These are phyloP conservation scores for Schizaphis graminum DNA, from an alignment of 2,888 invertebrate species.

Conservation along the genomic window DNA sequence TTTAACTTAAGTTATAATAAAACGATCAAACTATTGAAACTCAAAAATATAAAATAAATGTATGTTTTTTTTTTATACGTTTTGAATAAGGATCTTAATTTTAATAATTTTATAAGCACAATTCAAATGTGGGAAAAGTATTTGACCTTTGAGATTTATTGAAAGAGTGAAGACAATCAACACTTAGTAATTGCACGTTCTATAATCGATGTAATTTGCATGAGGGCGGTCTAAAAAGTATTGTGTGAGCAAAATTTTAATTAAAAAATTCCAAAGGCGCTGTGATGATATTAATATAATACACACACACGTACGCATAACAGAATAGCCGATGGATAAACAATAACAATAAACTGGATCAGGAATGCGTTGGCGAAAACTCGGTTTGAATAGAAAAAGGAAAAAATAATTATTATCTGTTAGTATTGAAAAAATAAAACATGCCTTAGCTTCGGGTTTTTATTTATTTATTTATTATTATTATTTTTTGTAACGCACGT, in stretches of 20 bases:
- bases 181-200: constrained; percentile 11
- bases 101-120: background rate
- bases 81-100: background rate
- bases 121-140: background rate
- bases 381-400: constrained; percentile 54
- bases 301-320: background rate
- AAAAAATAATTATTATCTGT: constrained; percentile 25
- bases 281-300: constrained; percentile 39
- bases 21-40: background rate
- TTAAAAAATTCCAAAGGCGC: constrained; percentile 64
- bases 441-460: constrained; percentile 2
- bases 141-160: constrained; percentile 45
- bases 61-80: background rate
- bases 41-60: background rate
- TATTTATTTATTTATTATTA: constrained; percentile 23
- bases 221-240: constrained; percentile 8
- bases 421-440: background rate
- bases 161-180: constrained; percentile 50
- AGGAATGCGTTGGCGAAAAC: constrained; percentile 61
- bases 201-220: constrained; percentile 49
- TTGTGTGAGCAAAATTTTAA: constrained; percentile 52
- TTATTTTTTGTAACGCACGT: background rate
- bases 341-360: constrained; percentile 63
- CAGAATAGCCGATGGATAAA: constrained; percentile 50
- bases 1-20: background rate